These are phyloP conservation scores for Tenualosa thibaudeaui DNA, from an alignment of 2,797 vertebrate genomes.

Conservation along the genomic window DNA sequence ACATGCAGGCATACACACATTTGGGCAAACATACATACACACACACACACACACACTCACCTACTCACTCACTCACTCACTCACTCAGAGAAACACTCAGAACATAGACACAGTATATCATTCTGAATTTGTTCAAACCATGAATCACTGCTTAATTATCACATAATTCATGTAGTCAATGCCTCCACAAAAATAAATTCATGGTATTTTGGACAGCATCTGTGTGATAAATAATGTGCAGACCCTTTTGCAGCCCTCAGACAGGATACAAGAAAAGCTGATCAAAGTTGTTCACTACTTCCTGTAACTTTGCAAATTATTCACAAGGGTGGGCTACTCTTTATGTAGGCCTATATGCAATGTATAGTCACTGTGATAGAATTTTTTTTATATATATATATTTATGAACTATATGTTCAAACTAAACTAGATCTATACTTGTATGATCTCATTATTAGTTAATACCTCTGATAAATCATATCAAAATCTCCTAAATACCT, in stretches of 20 bases:
- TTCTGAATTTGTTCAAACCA: not conserved
- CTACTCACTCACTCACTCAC: not conserved
- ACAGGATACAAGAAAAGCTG: not conserved
- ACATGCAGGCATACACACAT: not conserved
- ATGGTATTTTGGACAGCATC: not conserved
- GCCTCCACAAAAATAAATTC: not conserved
- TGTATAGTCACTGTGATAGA: not conserved
- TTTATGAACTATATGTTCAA: not conserved
- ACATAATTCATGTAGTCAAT: not conserved
- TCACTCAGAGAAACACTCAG: not conserved
- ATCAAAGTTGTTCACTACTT: not conserved
- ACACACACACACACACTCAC: not conserved
- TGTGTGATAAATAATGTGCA: no score
- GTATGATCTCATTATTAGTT: not conserved
- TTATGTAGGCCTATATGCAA: not conserved
- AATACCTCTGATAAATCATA: not conserved
- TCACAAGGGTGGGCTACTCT: not conserved
- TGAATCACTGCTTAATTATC: not conserved
- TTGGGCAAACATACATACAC: not conserved
- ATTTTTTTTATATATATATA: no score
- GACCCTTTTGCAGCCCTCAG: no score
- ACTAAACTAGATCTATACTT: not conserved
- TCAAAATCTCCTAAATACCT: not conserved
- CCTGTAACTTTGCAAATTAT: not conserved
- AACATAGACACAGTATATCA: conserved; percentile 6